Percentiles rank a stretch among this genome's conserved stretches.
Conservation (phyloP, 1,140 invertebrate genomes). For the Achroia grisella region DNA sequence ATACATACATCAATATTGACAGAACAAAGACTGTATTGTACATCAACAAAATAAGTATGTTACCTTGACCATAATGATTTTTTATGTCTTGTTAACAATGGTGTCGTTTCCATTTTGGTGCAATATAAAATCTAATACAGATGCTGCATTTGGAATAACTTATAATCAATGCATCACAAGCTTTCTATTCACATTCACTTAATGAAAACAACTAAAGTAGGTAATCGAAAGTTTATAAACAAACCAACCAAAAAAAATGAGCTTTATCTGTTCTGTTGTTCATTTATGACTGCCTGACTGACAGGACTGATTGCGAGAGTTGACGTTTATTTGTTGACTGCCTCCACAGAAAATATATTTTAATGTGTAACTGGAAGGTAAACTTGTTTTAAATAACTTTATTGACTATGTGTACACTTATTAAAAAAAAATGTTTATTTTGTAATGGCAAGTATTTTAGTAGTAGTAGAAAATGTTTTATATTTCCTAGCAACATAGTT, state of each 20-base stretch:
- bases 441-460: constrained; percentile 27
- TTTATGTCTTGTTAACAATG: constrained; percentile 53
- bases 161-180: not conserved
- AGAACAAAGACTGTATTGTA: constrained; percentile 3
- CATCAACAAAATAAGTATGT: not conserved
- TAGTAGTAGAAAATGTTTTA: too few species aligned
- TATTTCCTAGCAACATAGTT: not conserved
- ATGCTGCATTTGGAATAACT: not conserved
- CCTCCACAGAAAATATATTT: too few species aligned
- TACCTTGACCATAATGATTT: constrained; percentile 69
- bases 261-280: too few species aligned
- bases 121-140: constrained; percentile 2
- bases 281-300: too few species aligned
- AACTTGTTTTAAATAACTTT: too few species aligned
- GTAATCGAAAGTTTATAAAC: constrained; percentile 10
- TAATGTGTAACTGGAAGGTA: too few species aligned
- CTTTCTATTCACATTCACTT: constrained; percentile 4
- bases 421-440: too few species aligned
- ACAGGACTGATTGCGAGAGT: too few species aligned
- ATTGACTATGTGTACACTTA: too few species aligned
- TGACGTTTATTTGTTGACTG: too few species aligned
- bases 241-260: too few species aligned
- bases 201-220: constrained; percentile 12
- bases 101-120: constrained; percentile 57
- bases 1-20: constrained; percentile 16